phyloP scores from a whole-genome alignment of 1,140 invertebrate species.

The Zaprionus tsacasi region DNA sequence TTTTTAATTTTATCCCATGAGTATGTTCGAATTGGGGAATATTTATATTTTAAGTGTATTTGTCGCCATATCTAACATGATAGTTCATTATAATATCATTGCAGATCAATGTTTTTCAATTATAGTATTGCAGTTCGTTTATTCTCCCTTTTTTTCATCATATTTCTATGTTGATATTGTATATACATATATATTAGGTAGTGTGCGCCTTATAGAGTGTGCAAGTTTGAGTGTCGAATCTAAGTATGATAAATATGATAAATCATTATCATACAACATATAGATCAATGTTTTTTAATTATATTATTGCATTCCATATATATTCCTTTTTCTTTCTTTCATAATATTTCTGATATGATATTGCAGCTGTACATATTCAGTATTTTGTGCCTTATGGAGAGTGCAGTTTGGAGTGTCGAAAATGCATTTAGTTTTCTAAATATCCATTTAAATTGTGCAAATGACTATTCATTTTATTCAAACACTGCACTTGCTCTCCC shows the following conservation, averaged over 20 bases:
- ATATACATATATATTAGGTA: too few relatives aligned
- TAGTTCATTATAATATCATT: neutral
- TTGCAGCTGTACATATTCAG: too few relatives aligned
- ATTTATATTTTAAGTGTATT: neutral
- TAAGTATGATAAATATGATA: neutral
- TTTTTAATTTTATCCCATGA: conserved; percentile 60
- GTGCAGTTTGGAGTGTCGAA: neutral
- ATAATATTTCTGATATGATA: too few relatives aligned
- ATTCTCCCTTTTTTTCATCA: too few relatives aligned
- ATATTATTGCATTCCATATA: too few relatives aligned
- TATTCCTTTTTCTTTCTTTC: too few relatives aligned
- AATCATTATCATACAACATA: too few relatives aligned
- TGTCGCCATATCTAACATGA: neutral
- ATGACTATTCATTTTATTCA: conserved; percentile 37
- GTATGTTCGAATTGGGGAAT: neutral
- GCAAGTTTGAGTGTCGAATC: neutral
- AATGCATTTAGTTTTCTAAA: conserved; percentile 15
- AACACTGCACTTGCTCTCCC: conserved; percentile 44
- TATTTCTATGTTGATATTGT: too few relatives aligned
- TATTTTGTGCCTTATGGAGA: neutral
- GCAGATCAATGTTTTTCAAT: neutral
- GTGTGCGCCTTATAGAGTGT: neutral
- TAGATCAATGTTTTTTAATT: neutral
- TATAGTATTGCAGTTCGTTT: too few relatives aligned
- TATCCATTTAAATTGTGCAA: conserved; percentile 58